These are phyloP conservation scores for Oncorhynchus keta DNA, from an alignment of 2,113 vertebrate species.

Conservation along the genomic window DNA sequence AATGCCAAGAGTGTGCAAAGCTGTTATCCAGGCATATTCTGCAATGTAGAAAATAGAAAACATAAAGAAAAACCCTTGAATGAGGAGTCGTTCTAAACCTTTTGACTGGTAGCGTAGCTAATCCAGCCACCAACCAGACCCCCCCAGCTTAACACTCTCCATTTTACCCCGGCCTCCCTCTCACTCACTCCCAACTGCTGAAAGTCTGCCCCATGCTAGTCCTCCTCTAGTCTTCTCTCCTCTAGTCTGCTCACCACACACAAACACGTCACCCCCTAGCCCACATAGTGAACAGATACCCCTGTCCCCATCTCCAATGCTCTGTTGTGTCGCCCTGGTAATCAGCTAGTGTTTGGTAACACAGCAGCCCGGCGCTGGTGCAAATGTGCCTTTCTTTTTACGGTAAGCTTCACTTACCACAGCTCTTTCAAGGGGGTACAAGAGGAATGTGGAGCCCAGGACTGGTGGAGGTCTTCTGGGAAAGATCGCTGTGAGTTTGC, in stretches of 20 bases:
- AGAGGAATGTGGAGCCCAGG: slow-evolving; percentile 28
- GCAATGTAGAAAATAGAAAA: too few species aligned
- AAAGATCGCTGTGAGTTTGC: slow-evolving; percentile 8
- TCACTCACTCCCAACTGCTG: slow-evolving; percentile 1
- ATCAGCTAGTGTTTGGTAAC: slow-evolving; percentile 27
- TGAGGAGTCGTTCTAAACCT: too few species aligned
- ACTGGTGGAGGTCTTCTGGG: slow-evolving; percentile 5
- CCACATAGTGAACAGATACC: neutral
- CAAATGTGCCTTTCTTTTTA: slow-evolving; percentile 34
- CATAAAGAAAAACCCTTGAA: too few species aligned
- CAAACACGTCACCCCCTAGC: neutral
- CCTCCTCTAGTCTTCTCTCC: slow-evolving; percentile 8
- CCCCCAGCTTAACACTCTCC: slow-evolving; percentile 2
- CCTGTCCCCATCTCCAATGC: slow-evolving; percentile 2
- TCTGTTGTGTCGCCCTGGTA: slow-evolving; percentile 34
- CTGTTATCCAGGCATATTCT: too few species aligned
- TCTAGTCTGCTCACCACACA: slow-evolving; percentile 22
- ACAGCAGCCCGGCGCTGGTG: slow-evolving; percentile 1
- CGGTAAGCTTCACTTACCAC: slow-evolving; percentile 21
- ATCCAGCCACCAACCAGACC: neutral
- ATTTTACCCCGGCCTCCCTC: slow-evolving; percentile 3
- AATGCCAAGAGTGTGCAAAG: too few species aligned
- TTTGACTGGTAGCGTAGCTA: neutral
- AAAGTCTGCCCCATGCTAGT: slow-evolving; percentile 13
- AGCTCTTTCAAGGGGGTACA: slow-evolving; percentile 1